Conservation (phyloP, 2,797 vertebrate species). For the Pelobates cultripes region DNA sequence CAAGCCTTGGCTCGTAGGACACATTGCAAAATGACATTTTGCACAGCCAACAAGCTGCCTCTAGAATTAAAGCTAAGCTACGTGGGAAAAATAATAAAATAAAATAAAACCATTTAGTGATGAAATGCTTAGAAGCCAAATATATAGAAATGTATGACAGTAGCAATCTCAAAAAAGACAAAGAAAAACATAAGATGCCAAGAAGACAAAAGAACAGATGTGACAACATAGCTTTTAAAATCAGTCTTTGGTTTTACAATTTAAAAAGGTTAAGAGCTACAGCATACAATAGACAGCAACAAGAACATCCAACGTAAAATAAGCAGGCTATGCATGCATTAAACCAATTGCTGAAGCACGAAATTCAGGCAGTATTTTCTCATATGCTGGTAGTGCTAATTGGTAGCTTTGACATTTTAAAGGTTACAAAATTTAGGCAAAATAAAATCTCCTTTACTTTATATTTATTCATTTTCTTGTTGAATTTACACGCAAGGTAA, state of each 20-base stretch:
- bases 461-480: neutral
- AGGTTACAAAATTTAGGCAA: neutral
- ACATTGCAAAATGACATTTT: no score
- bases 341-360: neutral
- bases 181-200: neutral
- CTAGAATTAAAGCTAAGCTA: no score
- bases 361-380: neutral
- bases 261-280: neutral
- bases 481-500: neutral
- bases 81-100: no score
- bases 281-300: neutral
- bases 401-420: constrained; percentile 6
- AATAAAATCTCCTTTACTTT: neutral
- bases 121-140: no score
- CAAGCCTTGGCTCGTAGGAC: no score
- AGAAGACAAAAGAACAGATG: neutral
- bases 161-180: no score
- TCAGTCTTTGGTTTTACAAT: neutral
- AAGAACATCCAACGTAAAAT: neutral
- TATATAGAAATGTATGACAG: no score
- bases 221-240: neutral
- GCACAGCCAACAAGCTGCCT: no score
- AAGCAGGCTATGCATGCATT: neutral
- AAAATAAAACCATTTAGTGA: no score
- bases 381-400: constrained; percentile 1